Percentiles rank a stretch among this genome's conserved stretches.
These are phyloP conservation scores for Cryptocephalus moraei DNA, from an alignment of 2,888 invertebrate genomes.

Conservation along the genomic window DNA sequence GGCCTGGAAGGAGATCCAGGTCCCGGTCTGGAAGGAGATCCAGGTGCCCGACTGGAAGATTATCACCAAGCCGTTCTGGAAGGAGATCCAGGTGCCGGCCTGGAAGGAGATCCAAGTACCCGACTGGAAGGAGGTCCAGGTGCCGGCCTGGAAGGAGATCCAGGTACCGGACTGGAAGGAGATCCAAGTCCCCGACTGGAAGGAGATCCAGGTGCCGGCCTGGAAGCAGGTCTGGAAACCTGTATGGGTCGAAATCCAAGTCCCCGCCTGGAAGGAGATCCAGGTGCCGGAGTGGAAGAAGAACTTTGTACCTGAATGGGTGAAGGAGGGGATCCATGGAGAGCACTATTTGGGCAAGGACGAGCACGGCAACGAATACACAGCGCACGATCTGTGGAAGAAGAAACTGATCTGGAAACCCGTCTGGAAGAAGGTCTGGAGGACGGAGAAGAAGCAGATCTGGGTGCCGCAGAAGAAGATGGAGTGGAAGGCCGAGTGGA, in stretches of 20 bases:
- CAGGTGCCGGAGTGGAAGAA: slow-evolving; percentile 54
- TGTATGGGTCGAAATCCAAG: slow-evolving; percentile 62
- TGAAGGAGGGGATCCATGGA: slow-evolving; percentile 69
- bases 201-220: slow-evolving; percentile 52
- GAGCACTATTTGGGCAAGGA: slow-evolving; percentile 74
- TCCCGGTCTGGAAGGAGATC: slow-evolving; percentile 70
- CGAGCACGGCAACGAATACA: slow-evolving; percentile 71
- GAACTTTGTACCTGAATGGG: slow-evolving; percentile 61
- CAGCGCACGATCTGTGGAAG: slow-evolving; percentile 74
- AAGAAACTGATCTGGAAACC: slow-evolving; percentile 74
- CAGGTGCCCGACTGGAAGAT: slow-evolving; percentile 70
- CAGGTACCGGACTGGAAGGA: slow-evolving; percentile 63
- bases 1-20: slow-evolving; percentile 58
- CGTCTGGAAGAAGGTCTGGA: slow-evolving; percentile 71
- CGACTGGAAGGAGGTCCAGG: slow-evolving; percentile 58
- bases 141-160: slow-evolving; percentile 61
- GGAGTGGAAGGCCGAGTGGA: slow-evolving; percentile 51
- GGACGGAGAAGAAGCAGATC: slow-evolving; percentile 59
- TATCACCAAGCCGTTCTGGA: slow-evolving; percentile 65
- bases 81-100: slow-evolving; percentile 66
- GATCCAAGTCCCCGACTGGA: slow-evolving; percentile 53
- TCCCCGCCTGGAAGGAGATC: slow-evolving; percentile 45
- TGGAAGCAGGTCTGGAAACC: slow-evolving; percentile 54
- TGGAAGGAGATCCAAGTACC: slow-evolving; percentile 69
- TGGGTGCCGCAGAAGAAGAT: slow-evolving; percentile 57